Base-by-base conservation (phyloP, 2,888 invertebrate genomes). In the Orchestes rusci region DNA sequence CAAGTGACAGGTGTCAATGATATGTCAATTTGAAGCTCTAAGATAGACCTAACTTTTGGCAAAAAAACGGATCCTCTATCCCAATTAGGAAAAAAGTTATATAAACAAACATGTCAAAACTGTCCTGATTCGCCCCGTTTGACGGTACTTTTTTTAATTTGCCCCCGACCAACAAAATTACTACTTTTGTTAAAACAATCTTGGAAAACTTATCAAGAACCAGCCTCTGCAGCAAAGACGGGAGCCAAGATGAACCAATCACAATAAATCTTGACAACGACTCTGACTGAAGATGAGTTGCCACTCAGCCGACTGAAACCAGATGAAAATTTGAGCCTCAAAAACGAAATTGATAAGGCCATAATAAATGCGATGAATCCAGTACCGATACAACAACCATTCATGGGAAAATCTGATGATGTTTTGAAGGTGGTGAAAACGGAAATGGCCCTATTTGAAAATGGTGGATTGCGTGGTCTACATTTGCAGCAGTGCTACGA, bases 401-500 rank as follows among this genome's bases (percentile, higher is more conserved):
- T n/a, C n/a, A n/a, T n/a, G n/a, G 23, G 23, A 23, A 23, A 23
- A 23, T 23, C 23, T 23, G 23, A 23, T 23, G 23, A 23, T 23
- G 23, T 23, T 23, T 23, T 23, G 10, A 18, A 19, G n/a, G 13
- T 36, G 15, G 15, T 32, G 4, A 32, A 32, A 32, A 32, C 10
- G 15, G 32, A 20, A 36, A 36, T 36, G 36, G 10, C 15, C 10
- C 35, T 35, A 28, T 34, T 27, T 38, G 28, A 38, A 38, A 38
- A 38, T 38, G 28, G 38, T 29, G n/a, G 38, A 28, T 28, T 38
- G 28, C 31, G 38, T 27, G 38, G 38, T 28, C 28, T 38, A 38
- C 20, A 38, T 38, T 28, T 38, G 7, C 28, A 28, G 16, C 35
- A 12, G 18, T 38, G 28, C 28, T 28, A 38, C 15, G 28, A 16